Conservation (phyloP, 1,140 invertebrate genomes). For the Drosophila miranda region DNA sequence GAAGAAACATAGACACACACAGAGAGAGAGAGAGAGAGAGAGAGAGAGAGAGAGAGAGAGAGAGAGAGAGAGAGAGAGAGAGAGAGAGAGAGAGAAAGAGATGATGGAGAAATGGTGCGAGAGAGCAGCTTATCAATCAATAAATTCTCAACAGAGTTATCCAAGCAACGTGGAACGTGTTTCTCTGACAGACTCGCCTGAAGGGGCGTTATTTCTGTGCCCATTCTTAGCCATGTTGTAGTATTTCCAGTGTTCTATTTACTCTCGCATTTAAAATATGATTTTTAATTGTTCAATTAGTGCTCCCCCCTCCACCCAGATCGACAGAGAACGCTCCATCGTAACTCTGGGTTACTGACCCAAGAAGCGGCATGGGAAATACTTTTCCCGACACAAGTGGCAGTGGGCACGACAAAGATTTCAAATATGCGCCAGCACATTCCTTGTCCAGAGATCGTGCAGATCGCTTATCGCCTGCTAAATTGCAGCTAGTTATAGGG, state of each 20-base stretch:
- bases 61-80: no score
- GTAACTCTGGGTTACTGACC: conserved; percentile 49
- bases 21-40: conserved; percentile 10
- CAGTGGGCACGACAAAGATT: conserved; percentile 48
- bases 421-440: conserved; percentile 41
- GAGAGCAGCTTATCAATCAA: conserved; percentile 54
- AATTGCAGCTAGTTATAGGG: conserved; percentile 68
- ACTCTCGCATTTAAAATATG: conserved; percentile 43
- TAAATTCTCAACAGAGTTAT: conserved; percentile 36
- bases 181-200: conserved; percentile 40
- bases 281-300: conserved; percentile 71
- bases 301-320: neutral
- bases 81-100: no score
- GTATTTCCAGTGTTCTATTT: conserved; percentile 26
- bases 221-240: conserved; percentile 20
- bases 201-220: conserved; percentile 47
- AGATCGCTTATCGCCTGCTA: conserved; percentile 45
- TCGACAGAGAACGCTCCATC: neutral
- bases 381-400: conserved; percentile 51
- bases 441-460: conserved; percentile 21
- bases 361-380: conserved; percentile 15
- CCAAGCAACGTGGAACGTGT: conserved; percentile 24
- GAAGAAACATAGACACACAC: neutral
- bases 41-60: no score
- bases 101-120: conserved; percentile 2